Evolutionary conservation across 2,113 vertebrate genomes (phyloP).

Genomic region (Circaetus cinerascens): DNA sequence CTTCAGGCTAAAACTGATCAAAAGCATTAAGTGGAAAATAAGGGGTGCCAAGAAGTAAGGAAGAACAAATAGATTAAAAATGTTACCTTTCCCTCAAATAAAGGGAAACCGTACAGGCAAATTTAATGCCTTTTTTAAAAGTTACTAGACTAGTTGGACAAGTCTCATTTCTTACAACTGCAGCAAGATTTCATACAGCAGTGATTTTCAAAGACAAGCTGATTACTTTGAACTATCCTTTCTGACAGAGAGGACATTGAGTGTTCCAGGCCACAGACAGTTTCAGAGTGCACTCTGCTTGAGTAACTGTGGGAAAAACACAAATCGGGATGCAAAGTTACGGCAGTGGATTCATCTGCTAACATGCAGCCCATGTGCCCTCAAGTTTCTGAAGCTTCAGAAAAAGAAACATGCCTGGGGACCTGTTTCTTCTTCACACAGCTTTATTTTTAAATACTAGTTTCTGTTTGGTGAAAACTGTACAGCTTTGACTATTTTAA

Average conservation of each 20-base stretch:
- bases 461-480: conserved; percentile 44
- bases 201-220: background rate
- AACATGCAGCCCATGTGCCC: conserved; percentile 1
- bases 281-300: background rate
- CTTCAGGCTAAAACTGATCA: background rate
- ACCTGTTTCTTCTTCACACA: conserved; percentile 45
- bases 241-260: background rate
- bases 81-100: background rate
- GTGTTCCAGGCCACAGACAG: background rate
- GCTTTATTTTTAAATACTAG: conserved; percentile 63
- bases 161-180: background rate
- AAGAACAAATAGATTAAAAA: background rate
- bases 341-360: conserved; percentile 4
- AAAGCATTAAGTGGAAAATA: background rate
- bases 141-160: background rate
- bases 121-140: background rate
- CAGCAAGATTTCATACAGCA: background rate
- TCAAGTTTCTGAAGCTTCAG: conserved; percentile 15
- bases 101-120: background rate
- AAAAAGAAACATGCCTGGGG: conserved; percentile 50
- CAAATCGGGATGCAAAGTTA: background rate
- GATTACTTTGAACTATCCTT: background rate
- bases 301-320: background rate
- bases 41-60: background rate
- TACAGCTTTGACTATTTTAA: conserved; percentile 59